Evolutionary conservation across 1,140 invertebrate genomes (phyloP).

Genomic region (Meloidogyne chitwoodi): DNA sequence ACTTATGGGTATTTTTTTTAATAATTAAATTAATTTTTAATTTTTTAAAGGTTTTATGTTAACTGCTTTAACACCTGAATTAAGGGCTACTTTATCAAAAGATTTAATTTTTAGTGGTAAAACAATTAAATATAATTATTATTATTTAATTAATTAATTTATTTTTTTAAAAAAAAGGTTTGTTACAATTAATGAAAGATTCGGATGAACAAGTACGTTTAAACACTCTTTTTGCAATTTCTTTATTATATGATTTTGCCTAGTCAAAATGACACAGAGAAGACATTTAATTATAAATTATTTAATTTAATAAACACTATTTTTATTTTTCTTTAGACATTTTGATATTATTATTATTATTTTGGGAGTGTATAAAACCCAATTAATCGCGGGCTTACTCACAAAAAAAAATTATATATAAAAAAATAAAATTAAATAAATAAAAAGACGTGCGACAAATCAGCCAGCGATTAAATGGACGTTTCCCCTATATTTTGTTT

Average conservation of each 20-base stretch:
- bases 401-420: too few species aligned
- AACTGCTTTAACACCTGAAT: constrained; percentile 42
- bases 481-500: too few species aligned
- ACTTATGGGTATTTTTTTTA: constrained; percentile 37
- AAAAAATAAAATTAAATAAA: too few species aligned
- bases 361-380: too few species aligned
- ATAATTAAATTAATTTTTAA: neutral
- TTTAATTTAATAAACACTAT: too few species aligned
- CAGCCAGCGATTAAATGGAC: too few species aligned
- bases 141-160: neutral
- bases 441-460: too few species aligned
- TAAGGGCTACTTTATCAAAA: constrained; percentile 51
- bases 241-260: constrained; percentile 47
- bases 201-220: constrained; percentile 49
- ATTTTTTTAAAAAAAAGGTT: constrained; percentile 40
- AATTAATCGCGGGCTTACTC: too few species aligned
- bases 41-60: constrained; percentile 32
- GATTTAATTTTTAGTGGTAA: constrained; percentile 54
- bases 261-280: constrained; percentile 9
- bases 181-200: constrained; percentile 49
- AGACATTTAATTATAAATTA: too few species aligned
- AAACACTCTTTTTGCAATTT: constrained; percentile 49
- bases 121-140: neutral
- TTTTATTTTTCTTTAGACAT: neutral
- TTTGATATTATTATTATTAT: too few species aligned